Conservation (phyloP, 2,113 vertebrate genomes). For the Bubo bubo region DNA sequence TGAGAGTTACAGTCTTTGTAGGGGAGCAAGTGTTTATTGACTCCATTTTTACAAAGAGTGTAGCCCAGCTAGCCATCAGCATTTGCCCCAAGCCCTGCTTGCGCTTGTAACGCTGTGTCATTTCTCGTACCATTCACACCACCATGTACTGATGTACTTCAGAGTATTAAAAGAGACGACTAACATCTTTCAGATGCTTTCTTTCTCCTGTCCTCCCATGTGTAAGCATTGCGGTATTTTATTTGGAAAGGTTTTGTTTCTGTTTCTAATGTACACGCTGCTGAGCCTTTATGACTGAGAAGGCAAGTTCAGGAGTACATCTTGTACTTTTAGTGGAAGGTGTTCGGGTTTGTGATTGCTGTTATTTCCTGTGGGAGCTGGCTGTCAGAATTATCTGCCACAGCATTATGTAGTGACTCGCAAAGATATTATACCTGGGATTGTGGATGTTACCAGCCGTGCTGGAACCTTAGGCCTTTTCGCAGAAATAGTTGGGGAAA, state of each 20-base stretch:
- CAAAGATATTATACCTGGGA: not conserved
- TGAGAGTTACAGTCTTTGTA: not conserved
- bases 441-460: not conserved
- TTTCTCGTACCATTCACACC: not conserved
- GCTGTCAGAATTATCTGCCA: not conserved
- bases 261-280: not conserved
- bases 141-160: not conserved
- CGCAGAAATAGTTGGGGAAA: not conserved
- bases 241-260: not conserved
- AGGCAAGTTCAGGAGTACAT: not conserved
- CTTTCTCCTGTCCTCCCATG: not conserved
- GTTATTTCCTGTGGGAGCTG: not conserved
- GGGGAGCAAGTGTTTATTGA: not conserved
- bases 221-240: not conserved
- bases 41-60: not conserved
- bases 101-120: accelerated
- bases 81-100: not conserved
- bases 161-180: not conserved
- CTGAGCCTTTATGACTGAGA: not conserved
- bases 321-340: not conserved
- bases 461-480: not conserved
- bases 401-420: not conserved
- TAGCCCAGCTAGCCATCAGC: not conserved
- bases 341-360: not conserved
- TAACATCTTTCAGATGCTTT: not conserved